phyloP scores from a whole-genome alignment of 2,888 invertebrate species.

The Drosophila prolongata region DNA sequence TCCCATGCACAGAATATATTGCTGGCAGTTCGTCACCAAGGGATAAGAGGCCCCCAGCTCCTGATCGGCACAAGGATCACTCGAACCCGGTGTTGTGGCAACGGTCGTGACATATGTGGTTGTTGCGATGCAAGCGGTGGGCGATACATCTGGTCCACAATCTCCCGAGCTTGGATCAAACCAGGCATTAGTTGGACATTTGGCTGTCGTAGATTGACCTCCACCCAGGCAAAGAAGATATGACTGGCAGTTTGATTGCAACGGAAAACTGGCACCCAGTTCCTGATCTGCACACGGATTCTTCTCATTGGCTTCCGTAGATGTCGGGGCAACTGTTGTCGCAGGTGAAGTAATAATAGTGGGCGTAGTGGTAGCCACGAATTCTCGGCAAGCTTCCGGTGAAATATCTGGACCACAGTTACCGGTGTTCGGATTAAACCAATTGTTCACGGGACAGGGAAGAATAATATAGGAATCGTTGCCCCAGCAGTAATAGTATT shows the following conservation, averaged over 20 bases:
- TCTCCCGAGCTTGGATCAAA: slow-evolving; percentile 61
- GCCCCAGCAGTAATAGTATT: slow-evolving; percentile 40
- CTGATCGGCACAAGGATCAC: slow-evolving; percentile 48
- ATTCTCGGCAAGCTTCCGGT: slow-evolving; percentile 25
- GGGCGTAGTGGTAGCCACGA: neutral
- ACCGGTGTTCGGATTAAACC: slow-evolving; percentile 27
- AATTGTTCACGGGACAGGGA: slow-evolving; percentile 34
- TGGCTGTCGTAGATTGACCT: slow-evolving; percentile 42
- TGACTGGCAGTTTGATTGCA: slow-evolving; percentile 42
- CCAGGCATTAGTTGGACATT: slow-evolving; percentile 62
- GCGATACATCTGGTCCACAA: slow-evolving; percentile 63
- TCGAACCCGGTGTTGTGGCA: slow-evolving; percentile 20
- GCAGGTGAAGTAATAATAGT: neutral
- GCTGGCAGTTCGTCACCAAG: slow-evolving; percentile 51
- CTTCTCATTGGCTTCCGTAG: neutral
- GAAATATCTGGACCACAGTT: slow-evolving; percentile 23
- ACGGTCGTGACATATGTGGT: slow-evolving; percentile 33
- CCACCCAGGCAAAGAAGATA: slow-evolving; percentile 64
- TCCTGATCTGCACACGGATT: slow-evolving; percentile 28
- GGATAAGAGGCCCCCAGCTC: slow-evolving; percentile 51
- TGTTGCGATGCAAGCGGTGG: slow-evolving; percentile 53
- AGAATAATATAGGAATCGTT: slow-evolving; percentile 25
- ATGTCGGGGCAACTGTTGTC: slow-evolving; percentile 2
- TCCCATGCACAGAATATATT: slow-evolving; percentile 64
- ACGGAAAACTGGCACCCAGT: slow-evolving; percentile 33